Base-by-base conservation (phyloP, 35 echinoderm and acorn worm species). In the Diadema setosum region DNA sequence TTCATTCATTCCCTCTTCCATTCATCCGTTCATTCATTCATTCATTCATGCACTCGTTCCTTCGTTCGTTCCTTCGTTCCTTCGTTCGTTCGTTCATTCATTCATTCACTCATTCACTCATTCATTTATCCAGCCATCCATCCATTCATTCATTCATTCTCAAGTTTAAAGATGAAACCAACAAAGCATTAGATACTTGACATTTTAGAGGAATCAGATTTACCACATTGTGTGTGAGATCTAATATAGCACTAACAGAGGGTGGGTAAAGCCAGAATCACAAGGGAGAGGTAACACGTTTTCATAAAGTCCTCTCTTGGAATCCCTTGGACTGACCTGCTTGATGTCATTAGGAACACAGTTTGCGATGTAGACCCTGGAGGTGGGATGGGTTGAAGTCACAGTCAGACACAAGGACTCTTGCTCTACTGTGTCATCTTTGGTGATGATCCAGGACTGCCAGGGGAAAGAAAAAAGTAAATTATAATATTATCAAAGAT, bases 361-460 rank as follows among this genome's bases (percentile, higher is more conserved):
- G 46, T 56, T 58, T n/a, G 85, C 84, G 45, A 95, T 85, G 63
- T 95, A 95, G 45, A 95, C 94, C 40, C 50, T 85, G n/a, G 94
- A 88, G 26, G 70, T 86, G 24, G 85, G 89, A 32, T 83, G 75
- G 52, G 85, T 87, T n/a, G 89, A 92, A 30, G 89, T 83, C 17
- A 86, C 94, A 44, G 94, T 88, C 45, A 95, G 73, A 84, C 94
- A 95, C 85, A 83, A 82, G 23, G 81, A 58, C 30, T 92, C 84
- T 44, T 95, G 94, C 64, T 95, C 89, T 31, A 95, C 33, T 32
- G 80, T 92, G 42, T 95, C 94, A 43, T 63, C 94, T 33, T 88
- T 95, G 39, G 94, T 91, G 58, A 95, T 83, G 44, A 80, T 86
- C 89, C 94, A 95, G 1, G 89, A 70, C 94, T 95, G 49, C 5